Conservation (phyloP, 2,113 vertebrate genomes). For the Aptenodytes forsteri region DNA sequence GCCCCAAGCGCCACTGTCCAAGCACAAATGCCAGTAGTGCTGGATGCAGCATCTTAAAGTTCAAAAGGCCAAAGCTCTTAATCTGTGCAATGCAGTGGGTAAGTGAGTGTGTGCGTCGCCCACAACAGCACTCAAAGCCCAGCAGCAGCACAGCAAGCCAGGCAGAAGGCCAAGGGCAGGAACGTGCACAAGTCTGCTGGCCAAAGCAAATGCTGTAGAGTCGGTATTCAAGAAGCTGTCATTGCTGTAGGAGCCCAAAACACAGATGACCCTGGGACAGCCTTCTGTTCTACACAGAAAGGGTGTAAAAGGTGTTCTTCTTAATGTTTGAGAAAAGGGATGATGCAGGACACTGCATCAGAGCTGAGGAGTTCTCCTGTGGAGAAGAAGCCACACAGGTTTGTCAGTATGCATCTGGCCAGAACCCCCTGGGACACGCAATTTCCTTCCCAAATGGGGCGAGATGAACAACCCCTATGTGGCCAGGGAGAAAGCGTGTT, state of each 20-base stretch:
- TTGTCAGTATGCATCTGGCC: background rate
- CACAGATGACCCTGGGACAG: background rate
- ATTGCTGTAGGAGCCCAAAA: background rate
- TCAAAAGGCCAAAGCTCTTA: background rate
- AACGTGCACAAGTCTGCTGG: background rate
- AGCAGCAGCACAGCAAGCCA: background rate
- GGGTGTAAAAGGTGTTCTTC: background rate
- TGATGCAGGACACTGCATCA: background rate
- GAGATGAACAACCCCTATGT: background rate
- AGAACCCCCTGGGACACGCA: background rate
- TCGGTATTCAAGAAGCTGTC: background rate
- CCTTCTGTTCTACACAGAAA: background rate
- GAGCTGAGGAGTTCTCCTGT: background rate
- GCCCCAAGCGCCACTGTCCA: background rate
- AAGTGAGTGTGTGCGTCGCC: rapidly evolving
- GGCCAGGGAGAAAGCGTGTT: rapidly evolving
- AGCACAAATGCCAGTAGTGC: background rate
- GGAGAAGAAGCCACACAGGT: background rate
- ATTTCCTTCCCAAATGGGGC: background rate
- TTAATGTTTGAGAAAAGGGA: background rate
- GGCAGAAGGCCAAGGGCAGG: background rate
- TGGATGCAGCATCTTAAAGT: background rate
- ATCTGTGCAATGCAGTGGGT: background rate
- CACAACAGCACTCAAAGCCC: background rate
- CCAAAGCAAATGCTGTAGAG: background rate